Evolutionary conservation across 2,797 vertebrate species (phyloP).

Genomic region (Myotis vivesi): DNA sequence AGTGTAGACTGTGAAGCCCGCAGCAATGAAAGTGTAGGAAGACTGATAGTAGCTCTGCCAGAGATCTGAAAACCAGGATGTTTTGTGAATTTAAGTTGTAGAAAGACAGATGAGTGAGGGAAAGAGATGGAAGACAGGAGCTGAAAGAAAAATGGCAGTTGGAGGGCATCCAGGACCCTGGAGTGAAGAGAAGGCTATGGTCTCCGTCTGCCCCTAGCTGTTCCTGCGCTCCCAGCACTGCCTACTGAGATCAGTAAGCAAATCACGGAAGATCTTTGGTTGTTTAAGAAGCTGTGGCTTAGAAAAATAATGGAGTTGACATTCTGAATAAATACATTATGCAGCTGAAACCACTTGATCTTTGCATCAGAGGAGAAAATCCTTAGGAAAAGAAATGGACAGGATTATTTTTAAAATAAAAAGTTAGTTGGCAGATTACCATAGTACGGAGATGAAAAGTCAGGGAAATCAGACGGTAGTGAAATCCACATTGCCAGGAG

Average conservation of each 20-base stretch:
- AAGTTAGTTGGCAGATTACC: neutral
- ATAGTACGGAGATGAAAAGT: neutral
- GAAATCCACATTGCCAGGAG: neutral
- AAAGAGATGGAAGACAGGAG: neutral
- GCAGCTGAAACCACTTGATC: neutral
- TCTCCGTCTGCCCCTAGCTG: neutral
- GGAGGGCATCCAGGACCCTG: neutral
- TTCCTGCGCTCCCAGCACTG: neutral
- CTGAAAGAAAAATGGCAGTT: neutral
- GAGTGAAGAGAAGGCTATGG: neutral
- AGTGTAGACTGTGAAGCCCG: neutral
- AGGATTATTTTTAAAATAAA: neutral
- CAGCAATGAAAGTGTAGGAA: neutral
- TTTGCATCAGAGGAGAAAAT: constrained; percentile 17
- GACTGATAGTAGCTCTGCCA: neutral
- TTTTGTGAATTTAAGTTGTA: neutral
- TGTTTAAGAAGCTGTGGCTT: neutral
- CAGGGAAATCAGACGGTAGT: neutral
- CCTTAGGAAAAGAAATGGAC: neutral
- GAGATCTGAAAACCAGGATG: neutral
- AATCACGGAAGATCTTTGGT: neutral
- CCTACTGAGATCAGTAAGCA: neutral
- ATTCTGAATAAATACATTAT: neutral
- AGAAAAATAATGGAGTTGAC: neutral
- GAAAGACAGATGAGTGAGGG: neutral